Percentiles rank a stretch among this genome's conserved stretches.
These are phyloP conservation scores for Trypoxylon attenuatum DNA, from an alignment of 2,888 invertebrate species.

Conservation along the genomic window DNA sequence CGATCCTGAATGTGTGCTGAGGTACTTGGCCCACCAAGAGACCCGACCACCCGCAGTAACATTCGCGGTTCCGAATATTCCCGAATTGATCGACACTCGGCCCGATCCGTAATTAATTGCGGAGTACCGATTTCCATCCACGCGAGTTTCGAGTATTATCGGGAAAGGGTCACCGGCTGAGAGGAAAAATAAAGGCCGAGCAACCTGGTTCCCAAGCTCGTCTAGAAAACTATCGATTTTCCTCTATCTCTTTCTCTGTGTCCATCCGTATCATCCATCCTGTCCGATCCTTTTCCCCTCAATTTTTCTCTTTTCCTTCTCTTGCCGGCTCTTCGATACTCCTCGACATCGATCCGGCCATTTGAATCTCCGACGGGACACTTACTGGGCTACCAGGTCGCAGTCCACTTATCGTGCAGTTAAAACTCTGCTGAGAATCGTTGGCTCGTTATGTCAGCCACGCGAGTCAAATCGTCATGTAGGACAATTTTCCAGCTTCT, in stretches of 20 bases:
- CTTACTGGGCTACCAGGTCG: neutral
- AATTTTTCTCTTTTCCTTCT: neutral
- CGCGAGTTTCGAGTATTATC: neutral
- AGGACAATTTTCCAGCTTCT: neutral
- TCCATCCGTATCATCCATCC: too few relatives aligned
- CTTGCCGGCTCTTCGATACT: neutral
- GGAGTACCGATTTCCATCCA: constrained; percentile 16
- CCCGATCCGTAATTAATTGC: constrained; percentile 44
- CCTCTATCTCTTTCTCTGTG: neutral
- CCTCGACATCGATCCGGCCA: neutral
- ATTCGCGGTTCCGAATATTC: too few relatives aligned
- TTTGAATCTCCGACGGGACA: neutral
- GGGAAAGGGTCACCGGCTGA: neutral
- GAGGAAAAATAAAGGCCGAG: neutral
- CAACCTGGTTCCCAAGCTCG: neutral
- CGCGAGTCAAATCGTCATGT: neutral
- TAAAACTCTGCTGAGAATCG: neutral
- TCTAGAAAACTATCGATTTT: neutral
- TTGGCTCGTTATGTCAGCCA: neutral
- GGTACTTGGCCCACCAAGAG: constrained; percentile 12
- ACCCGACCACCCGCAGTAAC: constrained; percentile 27
- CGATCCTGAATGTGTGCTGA: constrained; percentile 22
- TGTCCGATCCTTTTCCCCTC: neutral
- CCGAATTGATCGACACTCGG: neutral
- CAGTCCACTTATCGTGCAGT: neutral